phyloP scores from a whole-genome alignment of 2,113 vertebrate species.

The Numenius arquata region DNA sequence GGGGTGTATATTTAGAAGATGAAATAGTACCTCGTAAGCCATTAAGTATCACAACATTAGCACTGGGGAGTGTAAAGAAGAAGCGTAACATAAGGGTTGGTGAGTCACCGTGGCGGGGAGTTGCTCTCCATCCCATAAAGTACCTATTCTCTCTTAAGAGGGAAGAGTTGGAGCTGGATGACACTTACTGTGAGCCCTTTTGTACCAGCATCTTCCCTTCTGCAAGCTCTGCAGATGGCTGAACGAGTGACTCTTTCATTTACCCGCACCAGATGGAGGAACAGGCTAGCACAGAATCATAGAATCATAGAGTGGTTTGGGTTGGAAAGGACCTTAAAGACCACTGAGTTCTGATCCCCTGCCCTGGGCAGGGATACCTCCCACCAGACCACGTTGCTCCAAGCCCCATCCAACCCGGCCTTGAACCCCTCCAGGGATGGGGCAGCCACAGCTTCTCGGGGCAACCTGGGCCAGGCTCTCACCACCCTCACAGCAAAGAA shows the following conservation, averaged over 20 bases:
- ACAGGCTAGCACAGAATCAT: not conserved
- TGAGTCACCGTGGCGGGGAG: not conserved
- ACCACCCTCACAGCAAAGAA: no score
- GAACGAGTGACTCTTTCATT: not conserved
- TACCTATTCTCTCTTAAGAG: not conserved
- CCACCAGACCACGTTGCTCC: no score
- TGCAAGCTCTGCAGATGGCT: not conserved
- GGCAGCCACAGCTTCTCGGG: no score
- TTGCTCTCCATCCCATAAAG: not conserved
- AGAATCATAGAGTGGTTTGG: no score
- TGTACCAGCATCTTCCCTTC: rapidly evolving
- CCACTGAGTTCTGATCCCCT: no score
- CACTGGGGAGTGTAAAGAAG: not conserved
- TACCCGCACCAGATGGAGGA: not conserved
- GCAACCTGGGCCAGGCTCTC: no score
- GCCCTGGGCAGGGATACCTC: no score
- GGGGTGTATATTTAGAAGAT: not conserved
- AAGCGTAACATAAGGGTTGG: not conserved
- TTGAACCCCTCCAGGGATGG: no score
- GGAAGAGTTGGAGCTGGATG: not conserved
- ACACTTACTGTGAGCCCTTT: not conserved
- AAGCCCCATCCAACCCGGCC: no score
- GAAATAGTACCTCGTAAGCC: not conserved
- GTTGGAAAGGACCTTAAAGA: no score
- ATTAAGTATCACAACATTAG: not conserved